Base-by-base conservation (phyloP, 2,113 vertebrate species). In the Benitochromis conjunctus region DNA sequence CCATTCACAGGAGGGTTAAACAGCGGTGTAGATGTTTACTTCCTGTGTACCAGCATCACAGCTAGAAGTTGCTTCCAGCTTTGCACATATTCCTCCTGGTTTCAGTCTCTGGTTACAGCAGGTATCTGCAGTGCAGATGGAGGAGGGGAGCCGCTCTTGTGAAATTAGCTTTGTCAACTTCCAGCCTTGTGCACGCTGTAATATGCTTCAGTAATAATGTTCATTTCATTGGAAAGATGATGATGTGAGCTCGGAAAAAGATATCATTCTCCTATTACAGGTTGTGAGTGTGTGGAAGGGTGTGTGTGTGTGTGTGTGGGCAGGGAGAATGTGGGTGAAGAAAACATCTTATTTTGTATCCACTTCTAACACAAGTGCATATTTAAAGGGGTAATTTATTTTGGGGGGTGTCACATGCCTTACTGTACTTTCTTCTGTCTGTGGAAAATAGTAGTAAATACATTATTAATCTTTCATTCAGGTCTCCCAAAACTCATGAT, bases 61-160 rank as follows among this genome's bases (percentile, higher is more conserved):
- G 38, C 48, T 78, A 21, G 82, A 71, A 34, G 56, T 38, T n/a
- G 82, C 62, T 21, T 89, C 82, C 76, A 34, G 88, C 89, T 81
- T 54, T 79, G 78, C 16, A 4, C 66, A 36, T 84, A 3, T 82
- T 81, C 64, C 83, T 71, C 53, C 83, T 56, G 80, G 79, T 31
- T 34, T 87, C 48, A 76, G 88, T 83, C 86, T 95, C 88, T 92
- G 80, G 88, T 96, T 95, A 93, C 91, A 92, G 87, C 86, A 82
- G 88, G 81, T 81, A 91, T 82, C 91, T 94, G 91, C 94, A 95
- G 82, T 95, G 94, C 92, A 94, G 92, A 92, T 88, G 87, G 88
- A 77, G 92, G 83, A 48, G 83, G 60, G 60, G 56, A 76, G 84
- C 79, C 26, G 81, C 91, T 90, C 43, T 46, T 26, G 55, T 60